Percentiles rank a stretch among this genome's conserved stretches.
Evolutionary conservation across 2,113 vertebrate genomes (phyloP).

Genomic region (Phyllostomus hastatus): DNA sequence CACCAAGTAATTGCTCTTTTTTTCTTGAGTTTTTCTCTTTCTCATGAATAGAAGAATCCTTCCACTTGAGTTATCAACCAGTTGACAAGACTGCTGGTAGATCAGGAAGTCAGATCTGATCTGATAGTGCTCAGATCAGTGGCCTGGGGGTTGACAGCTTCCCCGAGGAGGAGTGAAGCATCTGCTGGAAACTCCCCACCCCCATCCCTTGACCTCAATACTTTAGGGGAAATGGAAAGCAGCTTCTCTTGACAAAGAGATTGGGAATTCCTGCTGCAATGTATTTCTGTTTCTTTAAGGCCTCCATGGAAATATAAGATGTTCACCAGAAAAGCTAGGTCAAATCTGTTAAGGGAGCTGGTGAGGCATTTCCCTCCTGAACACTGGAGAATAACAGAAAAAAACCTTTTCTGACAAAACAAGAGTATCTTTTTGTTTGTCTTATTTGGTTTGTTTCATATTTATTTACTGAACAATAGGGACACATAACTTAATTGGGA

Average conservation of each 20-base stretch:
- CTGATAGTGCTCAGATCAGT: background rate
- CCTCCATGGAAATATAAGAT: conserved; percentile 35
- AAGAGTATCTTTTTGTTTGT: background rate
- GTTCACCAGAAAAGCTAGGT: background rate
- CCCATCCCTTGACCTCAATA: conserved; percentile 11
- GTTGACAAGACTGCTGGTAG: background rate
- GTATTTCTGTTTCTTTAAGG: conserved; percentile 25
- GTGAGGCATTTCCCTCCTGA: background rate
- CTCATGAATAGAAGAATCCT: background rate
- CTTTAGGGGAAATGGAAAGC: conserved; percentile 46
- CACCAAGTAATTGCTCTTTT: background rate
- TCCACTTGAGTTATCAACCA: background rate
- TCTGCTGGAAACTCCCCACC: background rate
- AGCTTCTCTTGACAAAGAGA: background rate
- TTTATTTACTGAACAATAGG: background rate
- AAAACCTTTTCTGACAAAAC: background rate
- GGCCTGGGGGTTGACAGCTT: background rate
- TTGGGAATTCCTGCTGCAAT: background rate
- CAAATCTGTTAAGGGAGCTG: background rate
- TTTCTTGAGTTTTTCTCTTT: background rate
- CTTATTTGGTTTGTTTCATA: background rate
- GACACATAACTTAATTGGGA: background rate
- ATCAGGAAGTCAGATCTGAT: background rate
- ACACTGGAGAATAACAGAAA: background rate
- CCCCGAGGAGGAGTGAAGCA: background rate